Evolutionary conservation across 2,797 vertebrate species (phyloP).

Genomic region (Catostomus latipinnis): DNA sequence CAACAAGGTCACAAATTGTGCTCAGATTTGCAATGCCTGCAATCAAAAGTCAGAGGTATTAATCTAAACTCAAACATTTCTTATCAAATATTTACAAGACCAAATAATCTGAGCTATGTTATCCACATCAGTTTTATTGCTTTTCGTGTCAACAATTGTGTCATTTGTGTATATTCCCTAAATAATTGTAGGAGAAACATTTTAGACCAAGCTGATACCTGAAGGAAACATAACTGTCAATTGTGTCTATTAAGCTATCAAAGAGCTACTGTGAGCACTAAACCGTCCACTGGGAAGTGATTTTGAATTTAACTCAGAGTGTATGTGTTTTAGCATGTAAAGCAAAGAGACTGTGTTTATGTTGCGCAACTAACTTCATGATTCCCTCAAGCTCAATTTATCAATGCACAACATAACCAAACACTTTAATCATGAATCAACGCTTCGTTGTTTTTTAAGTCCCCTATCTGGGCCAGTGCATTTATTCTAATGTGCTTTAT

Average conservation of each 20-base stretch:
- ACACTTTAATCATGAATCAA: constrained; percentile 18
- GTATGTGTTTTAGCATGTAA: neutral
- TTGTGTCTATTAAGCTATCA: no score
- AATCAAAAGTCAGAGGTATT: neutral
- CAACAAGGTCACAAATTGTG: constrained; percentile 9
- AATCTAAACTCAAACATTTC: neutral
- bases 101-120: no score
- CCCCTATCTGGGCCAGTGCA: constrained; percentile 4
- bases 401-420: neutral
- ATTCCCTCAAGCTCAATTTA: neutral
- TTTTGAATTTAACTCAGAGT: neutral
- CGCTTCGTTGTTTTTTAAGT: neutral
- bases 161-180: no score
- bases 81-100: no score
- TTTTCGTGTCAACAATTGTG: no score
- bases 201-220: no score
- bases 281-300: no score
- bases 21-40: neutral
- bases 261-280: no score
- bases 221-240: no score
- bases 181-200: no score
- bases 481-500: constrained; percentile 12
- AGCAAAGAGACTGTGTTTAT: neutral
- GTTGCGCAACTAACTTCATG: neutral
- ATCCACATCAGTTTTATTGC: no score